Conservation (phyloP, 2,888 invertebrate genomes). For the Epsilonema sp. region DNA sequence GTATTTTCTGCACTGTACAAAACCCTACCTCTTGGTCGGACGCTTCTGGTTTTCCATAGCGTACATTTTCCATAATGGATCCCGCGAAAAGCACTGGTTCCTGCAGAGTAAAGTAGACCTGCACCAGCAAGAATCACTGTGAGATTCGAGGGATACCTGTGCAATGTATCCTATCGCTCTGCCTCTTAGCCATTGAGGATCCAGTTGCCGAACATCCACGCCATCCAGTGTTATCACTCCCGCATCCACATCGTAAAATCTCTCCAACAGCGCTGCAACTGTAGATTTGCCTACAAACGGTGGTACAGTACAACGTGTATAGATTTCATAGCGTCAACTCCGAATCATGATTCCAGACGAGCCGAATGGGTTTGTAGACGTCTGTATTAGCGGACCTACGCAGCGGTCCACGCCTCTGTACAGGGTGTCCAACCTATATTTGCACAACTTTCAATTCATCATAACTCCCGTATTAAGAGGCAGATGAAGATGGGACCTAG, state of each 20-base stretch:
- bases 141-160: constrained; percentile 43
- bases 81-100: constrained; percentile 85
- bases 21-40: constrained; percentile 39
- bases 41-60: constrained; percentile 50
- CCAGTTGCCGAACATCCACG: constrained; percentile 46
- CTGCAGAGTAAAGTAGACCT: too few relatives aligned
- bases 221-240: constrained; percentile 59
- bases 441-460: too few relatives aligned
- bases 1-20: too few relatives aligned
- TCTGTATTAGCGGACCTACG: too few relatives aligned
- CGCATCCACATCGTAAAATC: constrained; percentile 57
- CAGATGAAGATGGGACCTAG: too few relatives aligned
- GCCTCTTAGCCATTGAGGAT: constrained; percentile 65
- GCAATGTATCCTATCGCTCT: constrained; percentile 65
- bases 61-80: constrained; percentile 71
- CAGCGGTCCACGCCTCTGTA: too few relatives aligned
- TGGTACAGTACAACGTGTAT: too few relatives aligned
- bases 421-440: too few relatives aligned
- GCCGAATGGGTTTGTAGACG: too few relatives aligned
- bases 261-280: constrained; percentile 63
- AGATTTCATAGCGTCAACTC: background rate
- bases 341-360: too few relatives aligned
- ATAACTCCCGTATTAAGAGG: too few relatives aligned
- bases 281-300: constrained; percentile 68
- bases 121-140: background rate